These are phyloP conservation scores for Oceanodroma leucorhoa DNA, from an alignment of 2,797 vertebrate species.

Conservation along the genomic window DNA sequence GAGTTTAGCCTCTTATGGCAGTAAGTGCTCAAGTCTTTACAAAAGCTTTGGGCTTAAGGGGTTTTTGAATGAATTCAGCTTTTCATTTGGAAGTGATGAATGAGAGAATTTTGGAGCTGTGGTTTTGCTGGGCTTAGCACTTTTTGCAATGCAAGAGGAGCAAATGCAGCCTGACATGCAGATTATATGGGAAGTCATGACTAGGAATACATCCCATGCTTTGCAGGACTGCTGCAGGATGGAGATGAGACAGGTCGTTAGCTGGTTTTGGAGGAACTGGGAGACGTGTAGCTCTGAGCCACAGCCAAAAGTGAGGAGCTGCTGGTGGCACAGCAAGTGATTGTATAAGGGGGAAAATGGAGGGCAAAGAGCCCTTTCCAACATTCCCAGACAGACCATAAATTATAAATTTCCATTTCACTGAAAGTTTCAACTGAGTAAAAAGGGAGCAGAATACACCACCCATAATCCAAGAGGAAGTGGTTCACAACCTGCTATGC, in stretches of 20 bases:
- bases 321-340: neutral
- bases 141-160: neutral
- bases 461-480: too few relatives aligned
- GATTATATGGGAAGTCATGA: neutral
- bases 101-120: neutral
- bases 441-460: neutral
- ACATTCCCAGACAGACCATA: neutral
- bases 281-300: accelerated
- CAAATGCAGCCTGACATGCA: neutral
- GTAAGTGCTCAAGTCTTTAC: neutral
- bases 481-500: too few relatives aligned
- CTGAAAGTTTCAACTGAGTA: neutral
- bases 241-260: accelerated
- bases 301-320: neutral
- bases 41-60: neutral
- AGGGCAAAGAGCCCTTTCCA: neutral
- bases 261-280: neutral
- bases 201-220: neutral
- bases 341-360: neutral
- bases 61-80: neutral
- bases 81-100: neutral
- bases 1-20: neutral
- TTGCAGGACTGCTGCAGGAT: neutral
- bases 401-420: neutral
- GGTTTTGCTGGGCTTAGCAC: neutral